These are phyloP conservation scores for Propithecus deckenii DNA, from an alignment of 2,797 vertebrate species.

Conservation along the genomic window DNA sequence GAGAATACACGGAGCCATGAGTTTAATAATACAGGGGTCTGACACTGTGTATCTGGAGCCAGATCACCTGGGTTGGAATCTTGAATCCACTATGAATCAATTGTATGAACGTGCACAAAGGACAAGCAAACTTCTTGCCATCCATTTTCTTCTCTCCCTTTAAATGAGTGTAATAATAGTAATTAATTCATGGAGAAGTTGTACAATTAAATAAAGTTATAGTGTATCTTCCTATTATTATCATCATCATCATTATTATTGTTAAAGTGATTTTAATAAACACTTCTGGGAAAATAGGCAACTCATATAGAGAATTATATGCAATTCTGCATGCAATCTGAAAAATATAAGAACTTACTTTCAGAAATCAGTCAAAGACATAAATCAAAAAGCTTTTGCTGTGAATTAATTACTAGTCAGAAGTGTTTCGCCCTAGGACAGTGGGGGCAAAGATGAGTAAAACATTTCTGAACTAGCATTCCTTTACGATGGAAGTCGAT, in stretches of 20 bases:
- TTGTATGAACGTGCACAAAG: neutral
- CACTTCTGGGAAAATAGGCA: neutral
- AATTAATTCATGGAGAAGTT: neutral
- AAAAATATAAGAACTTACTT: neutral
- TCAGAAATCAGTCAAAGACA: neutral
- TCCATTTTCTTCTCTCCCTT: neutral
- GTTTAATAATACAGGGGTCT: neutral
- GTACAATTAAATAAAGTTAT: neutral
- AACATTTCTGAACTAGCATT: neutral
- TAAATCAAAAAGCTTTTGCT: neutral
- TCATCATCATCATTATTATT: neutral
- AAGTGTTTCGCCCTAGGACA: neutral
- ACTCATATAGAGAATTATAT: neutral
- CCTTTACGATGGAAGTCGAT: neutral
- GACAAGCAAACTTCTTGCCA: neutral
- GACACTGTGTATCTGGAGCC: too few relatives aligned
- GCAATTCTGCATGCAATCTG: neutral
- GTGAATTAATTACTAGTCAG: neutral
- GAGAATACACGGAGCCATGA: neutral
- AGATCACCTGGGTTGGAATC: neutral
- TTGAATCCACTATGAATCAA: neutral
- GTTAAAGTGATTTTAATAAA: neutral
- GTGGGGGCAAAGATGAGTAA: neutral
- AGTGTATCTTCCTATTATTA: neutral
- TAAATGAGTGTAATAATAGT: neutral